phyloP scores from a whole-genome alignment of 2,888 invertebrate genomes.

The Dendrolimus pini region DNA sequence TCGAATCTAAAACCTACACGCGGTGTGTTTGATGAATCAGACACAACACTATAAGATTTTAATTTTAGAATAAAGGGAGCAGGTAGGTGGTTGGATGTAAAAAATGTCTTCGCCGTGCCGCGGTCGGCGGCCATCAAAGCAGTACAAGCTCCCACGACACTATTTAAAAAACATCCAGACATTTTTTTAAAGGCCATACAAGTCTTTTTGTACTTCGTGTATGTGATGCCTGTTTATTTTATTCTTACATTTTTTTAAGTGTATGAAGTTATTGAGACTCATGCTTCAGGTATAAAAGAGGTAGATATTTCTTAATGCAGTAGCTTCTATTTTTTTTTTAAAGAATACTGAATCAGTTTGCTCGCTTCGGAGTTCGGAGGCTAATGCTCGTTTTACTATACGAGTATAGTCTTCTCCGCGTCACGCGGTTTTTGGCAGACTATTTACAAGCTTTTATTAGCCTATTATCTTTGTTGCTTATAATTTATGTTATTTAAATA shows the following conservation, averaged over 20 bases:
- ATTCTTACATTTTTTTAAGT: conserved; percentile 19
- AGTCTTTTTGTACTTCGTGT: conserved; percentile 38
- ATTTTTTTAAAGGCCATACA: conserved; percentile 46
- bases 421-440: too few species aligned
- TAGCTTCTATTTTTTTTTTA: too few species aligned
- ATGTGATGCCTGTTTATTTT: conserved; percentile 31
- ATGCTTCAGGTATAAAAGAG: too few species aligned
- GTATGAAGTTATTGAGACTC: background rate
- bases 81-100: conserved; percentile 57
- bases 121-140: conserved; percentile 62
- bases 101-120: conserved; percentile 50
- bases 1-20: conserved; percentile 19
- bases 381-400: too few species aligned
- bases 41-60: conserved; percentile 51
- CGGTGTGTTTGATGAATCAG: conserved; percentile 54
- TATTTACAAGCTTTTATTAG: too few species aligned
- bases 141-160: conserved; percentile 58
- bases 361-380: too few species aligned
- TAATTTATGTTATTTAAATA: too few species aligned
- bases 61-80: conserved; percentile 52
- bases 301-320: too few species aligned
- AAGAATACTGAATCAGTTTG: too few species aligned
- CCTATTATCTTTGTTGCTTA: too few species aligned
- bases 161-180: conserved; percentile 58
- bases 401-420: too few species aligned